These are phyloP conservation scores for Yasuhikotakia modesta DNA, from an alignment of 2,797 vertebrate species.

Conservation along the genomic window DNA sequence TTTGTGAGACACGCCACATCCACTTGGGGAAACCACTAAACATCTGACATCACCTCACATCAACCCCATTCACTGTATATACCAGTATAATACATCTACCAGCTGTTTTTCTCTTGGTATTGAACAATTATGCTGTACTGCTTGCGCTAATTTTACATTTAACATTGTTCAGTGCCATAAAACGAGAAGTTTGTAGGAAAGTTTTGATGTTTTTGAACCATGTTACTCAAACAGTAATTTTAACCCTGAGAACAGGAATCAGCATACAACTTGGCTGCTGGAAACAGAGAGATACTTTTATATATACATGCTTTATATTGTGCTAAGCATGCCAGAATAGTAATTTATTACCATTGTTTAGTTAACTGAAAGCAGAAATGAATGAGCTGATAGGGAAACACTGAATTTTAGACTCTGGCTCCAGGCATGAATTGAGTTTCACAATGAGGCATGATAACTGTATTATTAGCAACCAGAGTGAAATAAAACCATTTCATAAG, in stretches of 20 bases:
- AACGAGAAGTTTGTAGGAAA: not conserved
- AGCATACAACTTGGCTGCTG: not conserved
- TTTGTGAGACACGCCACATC: constrained; percentile 7
- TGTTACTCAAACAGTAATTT: not conserved
- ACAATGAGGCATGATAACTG: constrained; percentile 63
- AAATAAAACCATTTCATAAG: constrained; percentile 74
- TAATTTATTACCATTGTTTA: constrained; percentile 62
- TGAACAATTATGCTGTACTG: constrained; percentile 6
- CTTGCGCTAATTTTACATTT: constrained; percentile 19
- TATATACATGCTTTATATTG: constrained; percentile 57
- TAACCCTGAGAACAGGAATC: constrained; percentile 5
- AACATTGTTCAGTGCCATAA: constrained; percentile 26
- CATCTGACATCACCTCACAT: constrained; percentile 8
- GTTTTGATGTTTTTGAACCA: constrained; percentile 10
- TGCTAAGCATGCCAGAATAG: constrained; percentile 69
- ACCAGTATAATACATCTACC: too few species aligned
- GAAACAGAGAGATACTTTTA: constrained; percentile 18
- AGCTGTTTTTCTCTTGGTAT: constrained; percentile 32
- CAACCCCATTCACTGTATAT: constrained; percentile 27
- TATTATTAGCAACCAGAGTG: constrained; percentile 63
- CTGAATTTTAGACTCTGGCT: constrained; percentile 61
- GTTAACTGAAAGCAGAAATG: constrained; percentile 50
- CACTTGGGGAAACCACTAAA: not conserved
- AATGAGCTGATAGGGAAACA: constrained; percentile 37
- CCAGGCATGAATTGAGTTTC: constrained; percentile 53